phyloP scores from a whole-genome alignment of 2,888 invertebrate species.

The Lepetodrilus schrolli region DNA sequence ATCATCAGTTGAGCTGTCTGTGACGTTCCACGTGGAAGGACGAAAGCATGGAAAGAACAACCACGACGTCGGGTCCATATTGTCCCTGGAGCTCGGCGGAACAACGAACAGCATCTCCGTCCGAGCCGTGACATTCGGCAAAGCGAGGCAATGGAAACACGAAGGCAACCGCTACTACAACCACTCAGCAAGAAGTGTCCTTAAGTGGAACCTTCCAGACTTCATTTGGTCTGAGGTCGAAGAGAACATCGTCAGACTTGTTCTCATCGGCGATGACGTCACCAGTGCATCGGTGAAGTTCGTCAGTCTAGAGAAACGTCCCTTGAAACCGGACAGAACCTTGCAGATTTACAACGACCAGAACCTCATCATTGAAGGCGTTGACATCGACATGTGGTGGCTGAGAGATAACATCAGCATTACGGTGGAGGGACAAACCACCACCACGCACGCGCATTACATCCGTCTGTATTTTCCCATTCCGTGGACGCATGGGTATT shows the following conservation, averaged over 20 bases:
- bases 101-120: neutral
- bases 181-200: constrained; percentile 35
- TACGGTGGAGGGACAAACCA: constrained; percentile 37
- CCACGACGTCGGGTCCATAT: neutral
- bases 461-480: constrained; percentile 44
- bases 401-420: constrained; percentile 40
- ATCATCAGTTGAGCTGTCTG: constrained; percentile 14
- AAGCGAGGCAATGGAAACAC: neutral
- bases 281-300: neutral
- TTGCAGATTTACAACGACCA: constrained; percentile 1
- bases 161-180: constrained; percentile 31
- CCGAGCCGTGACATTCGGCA: neutral
- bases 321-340: neutral
- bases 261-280: neutral
- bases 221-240: constrained; percentile 39
- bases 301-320: neutral
- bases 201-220: constrained; percentile 47
- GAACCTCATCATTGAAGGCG: constrained; percentile 36
- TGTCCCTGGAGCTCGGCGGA: constrained; percentile 32
- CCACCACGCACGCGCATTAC: constrained; percentile 39
- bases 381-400: constrained; percentile 47
- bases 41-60: constrained; percentile 25
- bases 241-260: constrained; percentile 40
- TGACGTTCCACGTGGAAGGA: neutral
- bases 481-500: constrained; percentile 48